Base-by-base conservation (phyloP, 2,797 vertebrate species). In the Poliocrania exsul region DNA sequence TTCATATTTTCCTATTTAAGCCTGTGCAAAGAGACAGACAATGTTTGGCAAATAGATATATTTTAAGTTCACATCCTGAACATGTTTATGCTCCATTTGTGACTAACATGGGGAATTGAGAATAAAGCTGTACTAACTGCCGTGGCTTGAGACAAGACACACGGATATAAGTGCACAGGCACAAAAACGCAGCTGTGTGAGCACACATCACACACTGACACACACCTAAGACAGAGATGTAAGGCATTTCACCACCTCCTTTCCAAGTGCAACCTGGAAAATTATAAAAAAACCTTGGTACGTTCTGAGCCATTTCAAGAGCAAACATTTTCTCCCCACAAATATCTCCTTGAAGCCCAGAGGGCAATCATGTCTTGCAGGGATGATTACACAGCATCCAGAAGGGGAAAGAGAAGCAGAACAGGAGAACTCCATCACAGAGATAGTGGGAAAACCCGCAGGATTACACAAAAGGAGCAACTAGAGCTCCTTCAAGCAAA, bases 21-120 rank as follows among this genome's bases (percentile, higher is more conserved):
- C 26, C n/a, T 47, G 37, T 42, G 51, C 53, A 71, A 53, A 75
- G 42, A 83, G 17, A 62, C 26, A 73, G 69, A 86, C 57, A 60
- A 47, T 6, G 58, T 72, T 66, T 94, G 86, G 57, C 83, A 91
- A 93, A 65, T 29, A 91, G 49, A 66, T 9, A 5, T 20, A 46
- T 72, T 86, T 93, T 66, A 92, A 95, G 69, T 75, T 86, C 79
- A 94, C 75, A 93, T 93, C 89, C 91, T 93, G 93, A 33, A 88
- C 6, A 3, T 46, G 47, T 94, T 96, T 96, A 88, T 62, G 75
- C 7, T 72, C 33, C 33, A 12, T 78, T 65, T 78, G 46, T 33
- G 65, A 86, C 28, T 67, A 85, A 74, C 28, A 28, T 1, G 35
- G 26, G 57, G 72, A 88, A 69, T 3, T 24, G 18, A 71, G 42